A percentile compares a stretch with the other conserved stretches of the same genome.
Conservation (phyloP, 2,113 vertebrate genomes). For the Chlamydotis undulata region DNA sequence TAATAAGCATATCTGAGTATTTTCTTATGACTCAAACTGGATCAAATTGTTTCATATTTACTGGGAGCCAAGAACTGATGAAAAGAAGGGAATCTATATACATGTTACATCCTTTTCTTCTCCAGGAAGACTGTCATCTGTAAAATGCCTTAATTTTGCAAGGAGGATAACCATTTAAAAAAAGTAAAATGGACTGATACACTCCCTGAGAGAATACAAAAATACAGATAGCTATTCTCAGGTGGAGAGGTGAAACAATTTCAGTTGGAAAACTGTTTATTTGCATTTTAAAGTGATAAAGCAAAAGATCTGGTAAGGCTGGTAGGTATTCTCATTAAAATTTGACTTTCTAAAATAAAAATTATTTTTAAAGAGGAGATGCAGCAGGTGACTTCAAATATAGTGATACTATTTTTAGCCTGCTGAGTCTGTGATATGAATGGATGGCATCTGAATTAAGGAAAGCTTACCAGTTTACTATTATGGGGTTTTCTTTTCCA, state of each 20-base stretch:
- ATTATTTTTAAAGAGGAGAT: background rate
- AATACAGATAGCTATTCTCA: background rate
- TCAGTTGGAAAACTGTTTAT: background rate
- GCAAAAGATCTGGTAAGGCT: background rate
- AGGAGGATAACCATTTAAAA: background rate
- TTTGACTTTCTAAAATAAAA: background rate
- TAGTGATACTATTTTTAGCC: background rate
- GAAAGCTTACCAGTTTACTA: background rate
- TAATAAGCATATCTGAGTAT: background rate
- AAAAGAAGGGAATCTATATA: background rate
- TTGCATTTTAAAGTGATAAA: background rate
- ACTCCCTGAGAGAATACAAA: background rate
- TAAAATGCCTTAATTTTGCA: background rate
- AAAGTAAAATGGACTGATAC: background rate
- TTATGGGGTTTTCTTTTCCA: background rate
- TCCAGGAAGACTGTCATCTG: background rate
- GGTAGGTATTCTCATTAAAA: background rate
- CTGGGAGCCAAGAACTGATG: background rate
- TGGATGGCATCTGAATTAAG: background rate
- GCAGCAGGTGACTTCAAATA: background rate
- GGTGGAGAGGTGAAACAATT: background rate
- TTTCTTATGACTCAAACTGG: background rate
- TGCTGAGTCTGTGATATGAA: background rate
- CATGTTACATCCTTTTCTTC: rapidly evolving
- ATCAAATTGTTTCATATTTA: background rate